Evolutionary conservation across 2,113 vertebrate species (phyloP).

Genomic region (Heteronetta atricapilla): DNA sequence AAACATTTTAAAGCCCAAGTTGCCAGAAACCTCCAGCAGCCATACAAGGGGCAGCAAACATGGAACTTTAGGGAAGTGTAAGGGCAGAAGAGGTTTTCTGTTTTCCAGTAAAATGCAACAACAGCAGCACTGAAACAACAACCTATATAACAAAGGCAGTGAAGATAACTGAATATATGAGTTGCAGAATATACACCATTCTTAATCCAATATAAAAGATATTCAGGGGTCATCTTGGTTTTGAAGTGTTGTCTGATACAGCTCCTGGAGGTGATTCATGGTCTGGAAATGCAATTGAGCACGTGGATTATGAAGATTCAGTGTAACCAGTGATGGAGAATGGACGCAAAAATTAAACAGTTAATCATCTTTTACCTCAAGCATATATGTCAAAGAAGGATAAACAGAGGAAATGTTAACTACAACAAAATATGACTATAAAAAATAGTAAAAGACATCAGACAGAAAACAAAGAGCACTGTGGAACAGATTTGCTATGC

Average conservation of each 20-base stretch:
- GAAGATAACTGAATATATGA: neutral
- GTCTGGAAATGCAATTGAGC: neutral
- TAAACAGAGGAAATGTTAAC: neutral
- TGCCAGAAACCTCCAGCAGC: neutral
- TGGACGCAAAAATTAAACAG: neutral
- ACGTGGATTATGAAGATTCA: neutral
- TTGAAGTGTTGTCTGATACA: neutral
- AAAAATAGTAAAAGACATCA: neutral
- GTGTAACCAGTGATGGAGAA: neutral
- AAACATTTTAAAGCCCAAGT: neutral
- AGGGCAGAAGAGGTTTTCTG: neutral
- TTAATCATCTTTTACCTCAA: neutral
- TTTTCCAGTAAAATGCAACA: neutral
- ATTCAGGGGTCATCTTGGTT: neutral
- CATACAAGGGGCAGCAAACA: neutral
- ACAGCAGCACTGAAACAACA: neutral
- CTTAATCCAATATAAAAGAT: neutral
- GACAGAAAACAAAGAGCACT: neutral
- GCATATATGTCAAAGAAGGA: neutral
- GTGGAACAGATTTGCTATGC: neutral
- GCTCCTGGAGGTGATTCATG: neutral
- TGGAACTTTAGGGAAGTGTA: neutral
- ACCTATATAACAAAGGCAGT: neutral
- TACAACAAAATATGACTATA: neutral
- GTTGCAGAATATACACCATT: neutral